Evolutionary conservation across 2,888 invertebrate genomes (phyloP).

Genomic region (Dasypolia templi): DNA sequence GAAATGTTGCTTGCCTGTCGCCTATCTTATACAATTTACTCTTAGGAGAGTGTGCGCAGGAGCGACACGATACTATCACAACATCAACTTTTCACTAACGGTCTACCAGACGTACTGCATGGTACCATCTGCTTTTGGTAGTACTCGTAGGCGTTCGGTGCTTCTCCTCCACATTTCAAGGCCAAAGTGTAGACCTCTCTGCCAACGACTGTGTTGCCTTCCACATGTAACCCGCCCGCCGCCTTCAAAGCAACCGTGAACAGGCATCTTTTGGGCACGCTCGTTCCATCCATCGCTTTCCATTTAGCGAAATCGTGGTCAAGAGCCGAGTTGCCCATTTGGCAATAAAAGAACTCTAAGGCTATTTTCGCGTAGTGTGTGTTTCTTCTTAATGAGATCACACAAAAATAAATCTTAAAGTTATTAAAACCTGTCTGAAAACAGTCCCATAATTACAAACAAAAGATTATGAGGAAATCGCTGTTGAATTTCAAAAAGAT

Average conservation of each 20-base stretch:
- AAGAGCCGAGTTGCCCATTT: not conserved
- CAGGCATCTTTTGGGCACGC: not conserved
- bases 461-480: not conserved
- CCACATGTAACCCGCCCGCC: not conserved
- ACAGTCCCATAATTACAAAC: not conserved
- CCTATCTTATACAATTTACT: not conserved
- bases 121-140: no score
- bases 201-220: not conserved
- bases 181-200: not conserved
- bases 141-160: not conserved
- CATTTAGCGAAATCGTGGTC: not conserved
- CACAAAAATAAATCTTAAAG: no score
- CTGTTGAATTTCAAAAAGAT: not conserved
- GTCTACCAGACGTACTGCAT: not conserved
- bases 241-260: not conserved
- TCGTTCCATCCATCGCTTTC: not conserved
- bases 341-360: not conserved
- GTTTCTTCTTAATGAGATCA: no score
- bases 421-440: not conserved
- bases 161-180: not conserved
- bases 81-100: not conserved
- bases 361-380: not conserved
- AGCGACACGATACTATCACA: not conserved
- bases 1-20: not conserved
- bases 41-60: not conserved